These are phyloP conservation scores for Carterocephalus palaemon DNA, from an alignment of 2,888 invertebrate genomes.

Conservation along the genomic window DNA sequence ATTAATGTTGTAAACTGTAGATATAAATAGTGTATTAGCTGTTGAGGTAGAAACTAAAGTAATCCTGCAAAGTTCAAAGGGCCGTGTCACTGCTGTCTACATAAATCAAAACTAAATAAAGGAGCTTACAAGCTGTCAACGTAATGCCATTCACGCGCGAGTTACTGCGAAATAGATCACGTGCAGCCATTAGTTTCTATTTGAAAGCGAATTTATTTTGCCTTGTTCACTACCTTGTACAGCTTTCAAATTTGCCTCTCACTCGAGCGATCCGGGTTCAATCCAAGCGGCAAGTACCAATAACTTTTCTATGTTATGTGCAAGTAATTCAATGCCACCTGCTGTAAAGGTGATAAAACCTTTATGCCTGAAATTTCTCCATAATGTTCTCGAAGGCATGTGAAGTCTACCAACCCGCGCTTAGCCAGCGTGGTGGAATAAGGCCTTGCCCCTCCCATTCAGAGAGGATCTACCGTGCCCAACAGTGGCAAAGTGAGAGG, in stretches of 20 bases:
- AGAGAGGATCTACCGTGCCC: not conserved
- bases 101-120: constrained; percentile 76
- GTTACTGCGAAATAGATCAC: constrained; percentile 73
- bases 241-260: constrained; percentile 12
- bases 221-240: too few relatives aligned
- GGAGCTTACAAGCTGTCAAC: constrained; percentile 76
- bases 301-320: too few relatives aligned
- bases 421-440: too few relatives aligned
- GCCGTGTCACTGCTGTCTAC: constrained; percentile 67
- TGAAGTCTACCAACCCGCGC: too few relatives aligned
- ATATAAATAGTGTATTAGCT: too few relatives aligned
- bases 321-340: not conserved
- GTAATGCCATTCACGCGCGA: constrained; percentile 74
- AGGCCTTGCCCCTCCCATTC: too few relatives aligned
- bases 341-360: not conserved
- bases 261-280: too few relatives aligned
- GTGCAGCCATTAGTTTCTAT: constrained; percentile 59
- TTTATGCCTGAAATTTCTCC: too few relatives aligned
- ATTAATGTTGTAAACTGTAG: too few relatives aligned
- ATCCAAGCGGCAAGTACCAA: too few relatives aligned
- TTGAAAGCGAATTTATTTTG: constrained; percentile 67
- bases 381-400: too few relatives aligned
- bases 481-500: constrained; percentile 2
- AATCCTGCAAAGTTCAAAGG: constrained; percentile 37
- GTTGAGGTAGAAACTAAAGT: too few relatives aligned